These are phyloP conservation scores for Bilobella aurantiaca DNA, from an alignment of 1,140 invertebrate species.

Conservation along the genomic window DNA sequence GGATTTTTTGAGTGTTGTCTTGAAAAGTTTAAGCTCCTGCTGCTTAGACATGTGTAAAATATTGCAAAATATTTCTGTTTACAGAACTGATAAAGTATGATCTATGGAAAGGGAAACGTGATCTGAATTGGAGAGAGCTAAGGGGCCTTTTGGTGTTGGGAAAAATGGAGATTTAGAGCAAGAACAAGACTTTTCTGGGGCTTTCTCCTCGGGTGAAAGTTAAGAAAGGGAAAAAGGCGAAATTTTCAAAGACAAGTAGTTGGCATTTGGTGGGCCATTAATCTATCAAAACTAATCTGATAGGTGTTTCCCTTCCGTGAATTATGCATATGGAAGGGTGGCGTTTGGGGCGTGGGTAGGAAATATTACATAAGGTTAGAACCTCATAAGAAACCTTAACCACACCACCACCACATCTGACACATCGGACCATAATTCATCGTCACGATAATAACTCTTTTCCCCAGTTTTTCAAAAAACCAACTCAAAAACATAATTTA, in stretches of 20 bases:
- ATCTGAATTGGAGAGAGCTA: not conserved
- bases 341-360: slow-evolving; percentile 3
- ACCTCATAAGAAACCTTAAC: not conserved
- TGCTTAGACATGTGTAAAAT: not conserved
- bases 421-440: not conserved
- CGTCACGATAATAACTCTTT: slow-evolving; percentile 3
- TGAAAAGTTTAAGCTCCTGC: not conserved
- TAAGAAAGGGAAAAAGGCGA: slow-evolving; percentile 21
- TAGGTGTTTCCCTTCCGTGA: slow-evolving; percentile 25
- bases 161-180: not conserved
- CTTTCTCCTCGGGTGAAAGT: too few species aligned
- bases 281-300: slow-evolving; percentile 36
- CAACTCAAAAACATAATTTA: not conserved
- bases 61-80: slow-evolving; percentile 5
- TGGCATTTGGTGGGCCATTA: slow-evolving; percentile 30
- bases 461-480: not conserved
- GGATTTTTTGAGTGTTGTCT: not conserved
- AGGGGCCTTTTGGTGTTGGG: too few species aligned
- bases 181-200: not conserved
- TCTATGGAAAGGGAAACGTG: not conserved
- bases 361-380: slow-evolving; percentile 6
- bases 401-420: not conserved
- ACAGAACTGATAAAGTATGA: slow-evolving; percentile 2
- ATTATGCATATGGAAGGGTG: slow-evolving; percentile 19
- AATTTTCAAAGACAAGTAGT: slow-evolving; percentile 24